Percentiles rank a stretch among this genome's conserved stretches.
Evolutionary conservation across 1,140 invertebrate species (phyloP).

Genomic region (Lasioglossum albipes): DNA sequence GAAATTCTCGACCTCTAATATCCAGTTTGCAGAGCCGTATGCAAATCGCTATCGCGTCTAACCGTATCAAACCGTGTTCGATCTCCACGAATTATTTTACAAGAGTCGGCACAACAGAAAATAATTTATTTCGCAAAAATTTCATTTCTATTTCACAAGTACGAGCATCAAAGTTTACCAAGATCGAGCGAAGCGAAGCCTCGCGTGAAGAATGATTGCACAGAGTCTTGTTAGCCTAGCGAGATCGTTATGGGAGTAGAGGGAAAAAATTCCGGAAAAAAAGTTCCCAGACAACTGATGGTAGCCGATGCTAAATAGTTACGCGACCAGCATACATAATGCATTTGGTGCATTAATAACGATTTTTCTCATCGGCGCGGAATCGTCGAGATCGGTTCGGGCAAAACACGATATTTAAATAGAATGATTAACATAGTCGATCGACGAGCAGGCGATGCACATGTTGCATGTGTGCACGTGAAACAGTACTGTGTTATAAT

Average conservation of each 20-base stretch:
- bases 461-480: background rate
- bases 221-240: background rate
- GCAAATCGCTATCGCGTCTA: no score
- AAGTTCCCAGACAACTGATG: background rate
- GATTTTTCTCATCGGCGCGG: slow-evolving; percentile 13
- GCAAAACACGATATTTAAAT: slow-evolving; percentile 44
- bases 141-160: no score
- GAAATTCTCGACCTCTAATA: background rate
- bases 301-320: background rate
- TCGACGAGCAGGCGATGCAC: background rate
- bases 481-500: background rate
- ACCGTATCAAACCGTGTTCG: no score
- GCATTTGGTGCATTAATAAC: slow-evolving; percentile 23
- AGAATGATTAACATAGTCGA: slow-evolving; percentile 42
- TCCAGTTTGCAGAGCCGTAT: no score
- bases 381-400: background rate
- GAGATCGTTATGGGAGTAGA: background rate
- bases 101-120: no score
- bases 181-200: background rate
- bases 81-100: no score
- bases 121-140: no score
- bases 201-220: background rate
- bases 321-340: slow-evolving; percentile 34
- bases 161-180: no score
- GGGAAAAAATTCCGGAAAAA: background rate